Evolutionary conservation across 2,888 invertebrate genomes (phyloP).

Genomic region (Laothoe populi): DNA sequence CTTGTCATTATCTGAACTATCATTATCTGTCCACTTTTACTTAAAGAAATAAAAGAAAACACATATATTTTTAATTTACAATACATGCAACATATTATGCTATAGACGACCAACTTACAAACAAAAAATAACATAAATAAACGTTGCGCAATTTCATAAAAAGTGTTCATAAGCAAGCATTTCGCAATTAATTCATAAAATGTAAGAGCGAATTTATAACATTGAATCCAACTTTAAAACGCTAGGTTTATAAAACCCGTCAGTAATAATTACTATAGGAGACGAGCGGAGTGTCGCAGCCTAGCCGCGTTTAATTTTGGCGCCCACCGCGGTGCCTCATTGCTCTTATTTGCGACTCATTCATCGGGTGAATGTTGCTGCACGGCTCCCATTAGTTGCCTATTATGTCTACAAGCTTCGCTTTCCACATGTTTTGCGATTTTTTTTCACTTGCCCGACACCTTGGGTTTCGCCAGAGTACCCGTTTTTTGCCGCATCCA

Average conservation of each 20-base stretch:
- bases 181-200: not conserved
- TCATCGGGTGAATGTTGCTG: slow-evolving; percentile 67
- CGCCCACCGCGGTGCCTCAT: slow-evolving; percentile 44
- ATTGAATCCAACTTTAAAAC: not conserved
- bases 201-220: not conserved
- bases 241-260: not conserved
- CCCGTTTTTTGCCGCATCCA: not conserved
- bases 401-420: slow-evolving; percentile 68
- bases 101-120: no score
- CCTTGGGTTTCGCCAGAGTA: slow-evolving; percentile 20
- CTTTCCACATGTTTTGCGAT: slow-evolving; percentile 39
- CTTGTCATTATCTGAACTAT: no score
- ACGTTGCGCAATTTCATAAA: no score
- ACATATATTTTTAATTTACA: no score
- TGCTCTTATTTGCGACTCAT: slow-evolving; percentile 59
- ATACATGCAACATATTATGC: no score
- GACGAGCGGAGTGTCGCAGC: slow-evolving; percentile 8
- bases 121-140: no score
- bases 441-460: slow-evolving; percentile 32
- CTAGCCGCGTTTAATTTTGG: slow-evolving; percentile 46
- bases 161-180: no score
- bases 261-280: slow-evolving; percentile 20
- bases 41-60: no score
- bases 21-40: no score
- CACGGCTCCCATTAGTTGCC: slow-evolving; percentile 72